Percentiles rank a stretch among this genome's conserved stretches.
These are phyloP conservation scores for Pogonomyrmex californicus DNA, from an alignment of 1,140 invertebrate genomes.

Conservation along the genomic window DNA sequence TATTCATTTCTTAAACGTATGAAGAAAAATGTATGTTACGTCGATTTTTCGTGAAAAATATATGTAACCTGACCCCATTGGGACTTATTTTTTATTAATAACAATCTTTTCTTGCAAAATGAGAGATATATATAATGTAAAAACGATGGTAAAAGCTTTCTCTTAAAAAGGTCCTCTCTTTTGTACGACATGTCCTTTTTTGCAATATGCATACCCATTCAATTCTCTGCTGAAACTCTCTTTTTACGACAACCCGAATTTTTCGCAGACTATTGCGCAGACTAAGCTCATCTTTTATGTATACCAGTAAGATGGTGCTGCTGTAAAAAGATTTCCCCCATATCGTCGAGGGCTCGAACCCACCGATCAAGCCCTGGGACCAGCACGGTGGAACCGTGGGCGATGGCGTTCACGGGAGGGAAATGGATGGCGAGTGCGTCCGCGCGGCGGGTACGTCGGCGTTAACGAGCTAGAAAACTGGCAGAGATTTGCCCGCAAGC, in stretches of 20 bases:
- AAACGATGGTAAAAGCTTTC: conserved; percentile 6
- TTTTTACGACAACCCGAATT: conserved; percentile 29
- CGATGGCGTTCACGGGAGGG: conserved; percentile 31
- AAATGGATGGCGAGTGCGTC: conserved; percentile 26
- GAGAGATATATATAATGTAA: neutral
- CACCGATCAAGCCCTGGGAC: conserved; percentile 39
- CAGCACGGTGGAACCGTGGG: conserved; percentile 14
- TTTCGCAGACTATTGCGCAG: conserved; percentile 26
- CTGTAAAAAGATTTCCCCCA: conserved; percentile 40
- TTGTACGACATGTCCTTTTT: neutral
- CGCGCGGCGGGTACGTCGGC: conserved; percentile 35
- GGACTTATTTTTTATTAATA: neutral
- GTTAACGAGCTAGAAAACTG: conserved; percentile 78
- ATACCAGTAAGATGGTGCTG: conserved; percentile 36
- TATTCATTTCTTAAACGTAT: neutral
- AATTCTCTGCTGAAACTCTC: conserved; percentile 16
- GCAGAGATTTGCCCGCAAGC: conserved; percentile 73
- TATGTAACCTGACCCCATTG: neutral
- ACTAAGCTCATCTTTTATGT: conserved; percentile 54
- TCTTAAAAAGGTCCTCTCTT: neutral
- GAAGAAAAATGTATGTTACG: neutral
- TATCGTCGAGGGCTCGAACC: conserved; percentile 29
- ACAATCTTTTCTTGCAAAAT: neutral
- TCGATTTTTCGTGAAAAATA: neutral
- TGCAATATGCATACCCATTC: conserved; percentile 1